Evolutionary conservation across 2,113 vertebrate species (phyloP).

Genomic region (Bombycilla garrulus): DNA sequence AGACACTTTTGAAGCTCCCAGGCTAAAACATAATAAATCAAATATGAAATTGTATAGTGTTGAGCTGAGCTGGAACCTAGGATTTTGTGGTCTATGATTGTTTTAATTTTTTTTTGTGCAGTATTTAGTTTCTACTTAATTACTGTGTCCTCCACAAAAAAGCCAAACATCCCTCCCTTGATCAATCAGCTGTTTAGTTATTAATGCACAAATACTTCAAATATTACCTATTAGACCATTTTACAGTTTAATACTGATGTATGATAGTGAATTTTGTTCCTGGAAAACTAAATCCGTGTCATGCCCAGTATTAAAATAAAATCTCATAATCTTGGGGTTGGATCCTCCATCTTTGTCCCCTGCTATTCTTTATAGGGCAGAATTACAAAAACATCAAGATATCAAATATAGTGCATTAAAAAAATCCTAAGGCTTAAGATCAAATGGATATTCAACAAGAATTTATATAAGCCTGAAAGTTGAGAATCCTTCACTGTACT

Average conservation of each 20-base stretch:
- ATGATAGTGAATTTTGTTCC: neutral
- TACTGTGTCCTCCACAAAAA: neutral
- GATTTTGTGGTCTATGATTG: neutral
- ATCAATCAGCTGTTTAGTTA: constrained; percentile 18
- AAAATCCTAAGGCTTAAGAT: neutral
- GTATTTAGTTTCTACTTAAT: constrained; percentile 57
- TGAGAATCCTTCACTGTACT: neutral
- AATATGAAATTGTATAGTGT: constrained; percentile 5
- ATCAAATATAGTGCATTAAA: neutral
- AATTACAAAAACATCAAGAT: neutral
- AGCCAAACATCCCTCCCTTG: constrained; percentile 13
- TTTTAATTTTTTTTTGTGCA: neutral
- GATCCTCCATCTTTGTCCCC: neutral
- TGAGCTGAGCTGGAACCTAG: neutral
- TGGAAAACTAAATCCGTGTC: neutral
- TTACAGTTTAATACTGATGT: neutral
- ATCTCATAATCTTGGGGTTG: neutral
- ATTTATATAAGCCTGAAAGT: neutral
- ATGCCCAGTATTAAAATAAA: constrained; percentile 8
- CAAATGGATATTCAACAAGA: neutral
- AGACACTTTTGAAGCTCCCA: constrained; percentile 50
- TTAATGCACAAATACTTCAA: neutral
- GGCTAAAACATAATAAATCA: constrained; percentile 52
- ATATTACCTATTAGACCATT: neutral
- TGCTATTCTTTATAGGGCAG: neutral